Evolutionary conservation across 2,888 invertebrate species (phyloP).

Genomic region (Napeogenes sylphis): DNA sequence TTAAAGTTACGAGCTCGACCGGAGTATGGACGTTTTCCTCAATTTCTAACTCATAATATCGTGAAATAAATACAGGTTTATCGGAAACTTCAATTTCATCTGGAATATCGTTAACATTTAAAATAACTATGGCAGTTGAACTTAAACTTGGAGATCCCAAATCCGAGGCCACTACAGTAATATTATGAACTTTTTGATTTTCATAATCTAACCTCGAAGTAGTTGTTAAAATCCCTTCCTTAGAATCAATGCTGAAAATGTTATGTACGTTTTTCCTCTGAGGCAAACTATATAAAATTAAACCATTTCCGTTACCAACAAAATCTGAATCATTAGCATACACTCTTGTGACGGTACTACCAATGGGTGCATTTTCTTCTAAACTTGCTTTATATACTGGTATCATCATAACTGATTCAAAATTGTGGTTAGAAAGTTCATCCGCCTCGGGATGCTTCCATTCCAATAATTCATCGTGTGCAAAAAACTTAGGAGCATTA

Average conservation of each 20-base stretch:
- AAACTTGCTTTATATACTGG: slow-evolving; percentile 88
- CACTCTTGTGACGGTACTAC: slow-evolving; percentile 85
- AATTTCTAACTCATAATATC: slow-evolving; percentile 89
- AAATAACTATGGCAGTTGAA: slow-evolving; percentile 84
- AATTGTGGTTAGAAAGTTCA: slow-evolving; percentile 70
- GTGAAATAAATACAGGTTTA: slow-evolving; percentile 78
- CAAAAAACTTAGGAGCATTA: slow-evolving; percentile 87
- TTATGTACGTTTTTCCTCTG: slow-evolving; percentile 80
- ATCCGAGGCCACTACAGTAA: slow-evolving; percentile 90
- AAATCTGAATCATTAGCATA: slow-evolving; percentile 92
- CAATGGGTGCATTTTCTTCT: slow-evolving; percentile 85
- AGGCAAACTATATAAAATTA: slow-evolving; percentile 86
- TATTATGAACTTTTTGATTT: slow-evolving; percentile 80
- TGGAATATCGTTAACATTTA: slow-evolving; percentile 82
- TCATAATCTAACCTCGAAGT: slow-evolving; percentile 85
- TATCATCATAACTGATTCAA: slow-evolving; percentile 74
- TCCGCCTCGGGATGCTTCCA: slow-evolving; percentile 71
- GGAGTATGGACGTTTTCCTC: slow-evolving; percentile 89
- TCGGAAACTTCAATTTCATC: slow-evolving; percentile 73
- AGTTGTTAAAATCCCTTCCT: slow-evolving; percentile 89
- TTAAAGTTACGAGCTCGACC: slow-evolving; percentile 84
- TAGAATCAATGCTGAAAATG: slow-evolving; percentile 88
- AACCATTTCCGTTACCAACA: slow-evolving; percentile 90
- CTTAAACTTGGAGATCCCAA: slow-evolving; percentile 89
- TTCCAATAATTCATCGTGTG: slow-evolving; percentile 81